These are phyloP conservation scores for Caenorhabditis brenneri DNA, from an alignment of 1,140 invertebrate genomes.

Conservation along the genomic window DNA sequence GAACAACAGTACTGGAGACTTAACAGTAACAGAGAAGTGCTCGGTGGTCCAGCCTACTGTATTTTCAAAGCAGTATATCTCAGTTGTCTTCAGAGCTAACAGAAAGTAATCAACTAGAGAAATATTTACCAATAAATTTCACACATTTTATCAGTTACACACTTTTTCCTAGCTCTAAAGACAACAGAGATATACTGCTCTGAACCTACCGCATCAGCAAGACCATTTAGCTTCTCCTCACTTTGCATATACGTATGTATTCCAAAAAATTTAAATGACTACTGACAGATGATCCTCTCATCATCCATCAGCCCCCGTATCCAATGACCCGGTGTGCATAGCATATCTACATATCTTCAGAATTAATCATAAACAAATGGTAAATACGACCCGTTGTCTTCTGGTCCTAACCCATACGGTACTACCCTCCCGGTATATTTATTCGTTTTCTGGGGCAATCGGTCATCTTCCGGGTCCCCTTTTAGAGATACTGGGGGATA, in stretches of 20 bases:
- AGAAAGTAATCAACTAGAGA: too few species aligned
- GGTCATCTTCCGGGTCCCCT: not conserved
- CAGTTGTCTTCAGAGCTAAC: too few species aligned
- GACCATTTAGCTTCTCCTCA: too few species aligned
- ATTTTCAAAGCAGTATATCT: too few species aligned
- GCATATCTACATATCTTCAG: slow-evolving; percentile 11
- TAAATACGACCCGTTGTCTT: slow-evolving; percentile 2
- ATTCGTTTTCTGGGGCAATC: not conserved
- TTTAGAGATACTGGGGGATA: not conserved
- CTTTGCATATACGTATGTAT: not conserved
- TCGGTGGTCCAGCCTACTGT: too few species aligned
- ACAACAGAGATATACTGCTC: too few species aligned
- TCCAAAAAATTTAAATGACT: not conserved
- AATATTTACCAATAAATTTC: too few species aligned
- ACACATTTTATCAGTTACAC: too few species aligned
- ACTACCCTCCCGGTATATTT: not conserved
- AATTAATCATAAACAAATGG: slow-evolving; percentile 39
- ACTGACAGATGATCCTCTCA: not conserved
- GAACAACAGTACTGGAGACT: too few species aligned
- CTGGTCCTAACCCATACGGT: not conserved
- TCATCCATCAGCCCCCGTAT: not conserved
- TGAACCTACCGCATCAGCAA: too few species aligned
- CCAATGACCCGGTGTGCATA: not conserved
- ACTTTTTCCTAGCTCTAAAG: too few species aligned
- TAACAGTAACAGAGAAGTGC: too few species aligned